A percentile compares a stretch with the other conserved stretches of the same genome.
Evolutionary conservation across 2,797 vertebrate genomes (phyloP).

Genomic region (Cyprinella venusta): DNA sequence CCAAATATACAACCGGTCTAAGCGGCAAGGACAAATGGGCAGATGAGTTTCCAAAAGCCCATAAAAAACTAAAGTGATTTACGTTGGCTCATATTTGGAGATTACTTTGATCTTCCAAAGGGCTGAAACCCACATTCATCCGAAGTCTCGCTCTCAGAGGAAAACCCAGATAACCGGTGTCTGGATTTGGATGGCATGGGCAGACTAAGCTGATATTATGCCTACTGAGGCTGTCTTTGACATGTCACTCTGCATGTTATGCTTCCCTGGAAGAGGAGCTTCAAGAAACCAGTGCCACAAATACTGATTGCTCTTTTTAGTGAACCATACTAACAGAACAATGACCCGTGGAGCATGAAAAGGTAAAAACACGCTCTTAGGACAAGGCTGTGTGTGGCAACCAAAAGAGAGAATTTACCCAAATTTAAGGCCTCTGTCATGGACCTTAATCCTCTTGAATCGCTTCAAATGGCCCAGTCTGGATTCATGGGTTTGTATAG

Average conservation of each 20-base stretch:
- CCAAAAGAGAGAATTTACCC: slow-evolving; percentile 38
- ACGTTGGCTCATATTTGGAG: slow-evolving; percentile 14
- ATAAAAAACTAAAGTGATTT: slow-evolving; percentile 28
- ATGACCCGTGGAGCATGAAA: neutral
- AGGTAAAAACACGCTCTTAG: slow-evolving; percentile 6
- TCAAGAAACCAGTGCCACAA: neutral
- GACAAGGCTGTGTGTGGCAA: slow-evolving; percentile 17
- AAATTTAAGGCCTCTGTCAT: slow-evolving; percentile 40
- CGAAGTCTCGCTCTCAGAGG: slow-evolving; percentile 7
- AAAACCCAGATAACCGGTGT: slow-evolving; percentile 24
- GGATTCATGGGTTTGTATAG: neutral
- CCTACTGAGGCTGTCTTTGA: slow-evolving; percentile 39
- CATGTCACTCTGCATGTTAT: slow-evolving; percentile 41
- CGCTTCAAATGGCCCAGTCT: neutral
- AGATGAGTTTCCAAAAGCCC: slow-evolving; percentile 26
- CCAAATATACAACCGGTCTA: slow-evolving; percentile 5
- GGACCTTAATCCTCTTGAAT: slow-evolving; percentile 39
- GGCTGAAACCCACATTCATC: slow-evolving; percentile 27
- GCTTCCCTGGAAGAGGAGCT: slow-evolving; percentile 24
- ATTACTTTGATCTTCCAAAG: slow-evolving; percentile 41
- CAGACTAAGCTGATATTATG: slow-evolving; percentile 46
- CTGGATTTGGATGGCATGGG: slow-evolving; percentile 43
- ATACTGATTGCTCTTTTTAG: slow-evolving; percentile 38
- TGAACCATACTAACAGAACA: neutral
- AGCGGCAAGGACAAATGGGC: slow-evolving; percentile 27